A percentile compares a stretch with the other conserved stretches of the same genome.
These are phyloP conservation scores for Tachypleus tridentatus DNA, from an alignment of 1,140 invertebrate species.

Conservation along the genomic window DNA sequence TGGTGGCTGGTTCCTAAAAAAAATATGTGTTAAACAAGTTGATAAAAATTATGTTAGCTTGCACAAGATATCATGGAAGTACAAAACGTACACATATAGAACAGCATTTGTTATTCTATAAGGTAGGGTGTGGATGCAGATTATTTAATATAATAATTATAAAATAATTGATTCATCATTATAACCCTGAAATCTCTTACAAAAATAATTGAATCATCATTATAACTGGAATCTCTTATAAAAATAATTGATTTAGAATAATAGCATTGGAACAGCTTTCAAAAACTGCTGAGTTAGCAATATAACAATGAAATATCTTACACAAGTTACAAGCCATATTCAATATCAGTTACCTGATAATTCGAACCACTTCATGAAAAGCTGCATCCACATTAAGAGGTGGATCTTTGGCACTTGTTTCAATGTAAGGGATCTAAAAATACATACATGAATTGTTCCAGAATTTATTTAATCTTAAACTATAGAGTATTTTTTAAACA, in stretches of 20 bases:
- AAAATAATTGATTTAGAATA: too few species aligned
- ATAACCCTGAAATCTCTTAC: not conserved
- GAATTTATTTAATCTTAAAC: too few species aligned
- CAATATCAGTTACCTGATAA: slow-evolving; percentile 19
- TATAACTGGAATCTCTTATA: too few species aligned
- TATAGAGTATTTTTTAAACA: too few species aligned
- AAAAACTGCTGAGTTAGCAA: too few species aligned
- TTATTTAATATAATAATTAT: too few species aligned
- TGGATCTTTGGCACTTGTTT: slow-evolving; percentile 91
- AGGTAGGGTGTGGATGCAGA: too few species aligned
- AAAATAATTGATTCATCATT: not conserved
- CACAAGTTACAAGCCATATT: too few species aligned
- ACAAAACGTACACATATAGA: not conserved
- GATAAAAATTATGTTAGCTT: not conserved
- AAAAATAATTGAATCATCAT: too few species aligned
- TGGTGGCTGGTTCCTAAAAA: slow-evolving; percentile 13
- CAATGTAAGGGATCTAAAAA: slow-evolving; percentile 66
- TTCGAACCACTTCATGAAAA: slow-evolving; percentile 70
- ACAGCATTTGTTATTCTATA: too few species aligned
- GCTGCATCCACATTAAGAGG: slow-evolving; percentile 83
- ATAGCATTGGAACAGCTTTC: too few species aligned
- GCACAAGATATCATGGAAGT: not conserved
- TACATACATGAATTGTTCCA: not conserved
- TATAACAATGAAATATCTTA: too few species aligned
- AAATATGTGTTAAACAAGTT: not conserved